Conservation (phyloP, 2,888 invertebrate genomes). For the Bugulina stolonifera region DNA sequence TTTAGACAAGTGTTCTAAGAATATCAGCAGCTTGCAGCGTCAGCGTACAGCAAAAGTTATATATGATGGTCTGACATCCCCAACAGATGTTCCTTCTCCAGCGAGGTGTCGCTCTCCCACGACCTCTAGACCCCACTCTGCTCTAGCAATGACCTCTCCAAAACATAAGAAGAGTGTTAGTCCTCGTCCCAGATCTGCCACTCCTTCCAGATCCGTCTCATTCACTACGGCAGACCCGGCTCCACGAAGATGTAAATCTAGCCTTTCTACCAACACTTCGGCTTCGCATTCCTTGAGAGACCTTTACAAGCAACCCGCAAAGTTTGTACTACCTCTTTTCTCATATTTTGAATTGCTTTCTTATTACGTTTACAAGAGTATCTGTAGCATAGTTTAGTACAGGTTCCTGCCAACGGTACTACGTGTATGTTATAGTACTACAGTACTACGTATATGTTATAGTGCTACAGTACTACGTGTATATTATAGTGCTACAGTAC, state of each 20-base stretch:
- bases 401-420: too few species aligned
- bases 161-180: neutral
- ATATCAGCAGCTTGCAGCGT: neutral
- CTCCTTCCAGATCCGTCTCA: neutral
- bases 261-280: neutral
- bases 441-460: too few species aligned
- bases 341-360: too few species aligned
- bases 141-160: neutral
- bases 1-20: too few species aligned
- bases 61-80: neutral
- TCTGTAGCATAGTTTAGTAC: too few species aligned
- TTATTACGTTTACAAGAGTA: too few species aligned
- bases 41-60: slow-evolving; percentile 6
- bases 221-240: neutral
- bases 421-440: too few species aligned
- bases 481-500: too few species aligned
- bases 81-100: neutral
- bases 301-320: neutral
- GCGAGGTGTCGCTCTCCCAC: neutral
- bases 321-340: neutral
- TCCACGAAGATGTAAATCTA: neutral
- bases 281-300: neutral
- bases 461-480: too few species aligned
- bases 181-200: neutral
- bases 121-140: slow-evolving; percentile 13